Base-by-base conservation (phyloP, 2,797 vertebrate genomes). In the Coracias cyanogaster region DNA sequence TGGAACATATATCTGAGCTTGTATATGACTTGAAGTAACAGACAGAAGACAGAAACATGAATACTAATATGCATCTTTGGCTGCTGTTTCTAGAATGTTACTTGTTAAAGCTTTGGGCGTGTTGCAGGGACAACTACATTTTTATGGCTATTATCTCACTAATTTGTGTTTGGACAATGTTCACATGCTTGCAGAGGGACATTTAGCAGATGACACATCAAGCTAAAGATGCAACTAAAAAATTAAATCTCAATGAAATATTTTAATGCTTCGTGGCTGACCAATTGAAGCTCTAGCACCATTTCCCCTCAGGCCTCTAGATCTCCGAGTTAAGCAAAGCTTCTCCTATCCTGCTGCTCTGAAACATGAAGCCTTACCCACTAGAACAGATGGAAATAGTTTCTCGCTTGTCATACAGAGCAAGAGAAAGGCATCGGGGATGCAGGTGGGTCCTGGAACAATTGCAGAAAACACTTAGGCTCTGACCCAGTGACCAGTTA, bases 371-470 rank as follows among this genome's bases (percentile, higher is more conserved):
- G 54, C 37, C 24, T 77, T 43, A 45, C 18, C n/a, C 39, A 20
- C 21, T 12, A 31, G 39, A 43, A n/a, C 16, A 66, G n/a, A 37
- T 0, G 0, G 37, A 67, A 82, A 45, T 22, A 48, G 51, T 33
- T 80, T 64, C 82, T 49, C 1, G 0, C 5, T 12, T 43, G 22
- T 25, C 1, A 4, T 19, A 48, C 18, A n/a, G 37, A 74, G 55
- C 29, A 37, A 52, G 65, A 71, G 41, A 45, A 79, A 62, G 85
- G 64, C 41, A 19, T 0, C 48, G 51, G 26, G 52, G 48, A 72
- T 55, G 33, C 35, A 71, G 35, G 28, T 29, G 29, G 19, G 15
- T 64, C 33, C 45, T 65, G 76, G 43, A 76, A 37, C 39, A 87
- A 64, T 1, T 9, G 39, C 76, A 91, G 55, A 74, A 37, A 90